These are phyloP conservation scores for Omphaloscelis lunosa DNA, from an alignment of 2,888 invertebrate genomes.

Conservation along the genomic window DNA sequence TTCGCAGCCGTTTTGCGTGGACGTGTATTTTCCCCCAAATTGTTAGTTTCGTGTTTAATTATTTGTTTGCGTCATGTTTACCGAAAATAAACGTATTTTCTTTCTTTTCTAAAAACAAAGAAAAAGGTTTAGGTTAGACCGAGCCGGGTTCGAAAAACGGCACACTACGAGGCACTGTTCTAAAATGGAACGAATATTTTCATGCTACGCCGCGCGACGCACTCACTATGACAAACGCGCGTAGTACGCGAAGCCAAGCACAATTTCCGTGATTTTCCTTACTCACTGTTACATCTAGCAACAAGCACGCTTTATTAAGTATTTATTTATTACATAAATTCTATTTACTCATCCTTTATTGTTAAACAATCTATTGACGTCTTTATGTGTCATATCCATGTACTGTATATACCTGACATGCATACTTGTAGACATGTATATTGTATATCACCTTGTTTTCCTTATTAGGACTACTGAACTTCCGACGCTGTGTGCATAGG, in stretches of 20 bases:
- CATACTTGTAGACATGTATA: slow-evolving; percentile 24
- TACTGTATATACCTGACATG: slow-evolving; percentile 42
- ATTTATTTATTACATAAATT: slow-evolving; percentile 11
- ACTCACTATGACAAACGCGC: neutral
- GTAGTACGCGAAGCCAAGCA: neutral
- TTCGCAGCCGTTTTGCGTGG: no score
- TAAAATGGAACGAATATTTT: neutral
- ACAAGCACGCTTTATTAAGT: neutral
- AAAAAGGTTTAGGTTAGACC: no score
- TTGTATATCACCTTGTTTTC: slow-evolving; percentile 51
- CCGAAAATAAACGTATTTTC: no score
- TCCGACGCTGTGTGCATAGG: slow-evolving; percentile 52
- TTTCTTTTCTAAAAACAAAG: no score
- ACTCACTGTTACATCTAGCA: neutral
- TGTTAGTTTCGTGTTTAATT: no score
- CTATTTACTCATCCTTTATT: slow-evolving; percentile 13
- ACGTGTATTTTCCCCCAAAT: no score
- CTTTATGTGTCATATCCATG: slow-evolving; percentile 34
- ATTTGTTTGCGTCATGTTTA: no score
- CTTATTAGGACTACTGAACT: slow-evolving; percentile 45
- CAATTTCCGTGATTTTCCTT: slow-evolving; percentile 1
- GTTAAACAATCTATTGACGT: slow-evolving; percentile 23
- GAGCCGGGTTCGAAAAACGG: no score
- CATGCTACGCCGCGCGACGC: neutral
- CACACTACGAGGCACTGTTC: no score